A percentile compares a stretch with the other conserved stretches of the same genome.
Conservation (phyloP, 1,140 invertebrate genomes). For the Helicoverpa armigera region DNA sequence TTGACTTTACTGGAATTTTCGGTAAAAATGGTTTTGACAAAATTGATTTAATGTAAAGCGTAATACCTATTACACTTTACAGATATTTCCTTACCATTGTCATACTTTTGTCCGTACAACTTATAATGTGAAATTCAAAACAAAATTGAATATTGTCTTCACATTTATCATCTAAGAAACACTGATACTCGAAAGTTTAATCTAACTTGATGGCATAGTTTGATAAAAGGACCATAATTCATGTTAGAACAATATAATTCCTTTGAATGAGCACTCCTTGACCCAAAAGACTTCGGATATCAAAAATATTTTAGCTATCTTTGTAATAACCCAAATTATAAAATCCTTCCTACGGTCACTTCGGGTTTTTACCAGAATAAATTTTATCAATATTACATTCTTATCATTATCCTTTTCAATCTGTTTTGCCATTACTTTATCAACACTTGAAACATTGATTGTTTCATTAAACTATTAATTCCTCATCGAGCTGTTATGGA, state of each 20-base stretch:
- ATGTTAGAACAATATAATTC: neutral
- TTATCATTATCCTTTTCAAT: constrained; percentile 7
- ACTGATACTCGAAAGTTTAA: neutral
- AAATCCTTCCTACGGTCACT: neutral
- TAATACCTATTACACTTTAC: too few relatives aligned
- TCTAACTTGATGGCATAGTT: neutral
- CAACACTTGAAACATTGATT: constrained; percentile 4
- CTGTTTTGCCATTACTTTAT: neutral
- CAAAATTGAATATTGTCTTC: too few relatives aligned
- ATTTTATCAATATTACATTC: neutral
- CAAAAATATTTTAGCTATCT: neutral
- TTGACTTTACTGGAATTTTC: too few relatives aligned
- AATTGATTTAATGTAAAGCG: too few relatives aligned
- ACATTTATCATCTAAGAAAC: too few relatives aligned
- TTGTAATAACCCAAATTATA: neutral
- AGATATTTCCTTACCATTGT: too few relatives aligned
- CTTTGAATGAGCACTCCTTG: neutral
- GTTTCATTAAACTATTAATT: neutral
- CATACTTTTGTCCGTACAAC: too few relatives aligned
- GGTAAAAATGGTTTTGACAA: too few relatives aligned
- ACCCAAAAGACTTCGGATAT: neutral
- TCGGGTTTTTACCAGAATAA: neutral
- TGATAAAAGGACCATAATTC: neutral
- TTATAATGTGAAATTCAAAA: too few relatives aligned
- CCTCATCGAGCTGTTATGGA: neutral